Base-by-base conservation (phyloP, 2,113 vertebrate genomes). In the Rhadina sibilatrix region DNA sequence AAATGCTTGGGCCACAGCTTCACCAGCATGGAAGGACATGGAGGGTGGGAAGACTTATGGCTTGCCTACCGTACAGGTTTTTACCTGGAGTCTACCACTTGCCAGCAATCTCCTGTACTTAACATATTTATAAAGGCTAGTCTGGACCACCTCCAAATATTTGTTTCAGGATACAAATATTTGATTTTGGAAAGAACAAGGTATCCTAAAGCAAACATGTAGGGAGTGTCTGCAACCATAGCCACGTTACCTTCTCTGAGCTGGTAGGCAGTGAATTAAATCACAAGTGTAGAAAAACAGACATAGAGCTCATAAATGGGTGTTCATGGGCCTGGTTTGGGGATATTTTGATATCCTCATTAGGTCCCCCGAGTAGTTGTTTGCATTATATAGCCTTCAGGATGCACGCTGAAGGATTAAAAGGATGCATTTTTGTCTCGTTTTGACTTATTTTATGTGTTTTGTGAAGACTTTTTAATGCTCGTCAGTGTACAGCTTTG, bases 151-250 rank as follows among this genome's bases (percentile, higher is more conserved):
- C 44, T 96, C 86, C 93, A 96, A 79, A 75, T 93, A 94, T 87
- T 97, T 95, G 90, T 95, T 96, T 93, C 92, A 92, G 83, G 69
- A 84, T 87, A 92, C 93, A 96, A 96, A 96, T 96, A 94, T 96
- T 96, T 95, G 83, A 78, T 84, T 93, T 96, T 53, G 61, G 57
- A 94, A 89, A 95, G 94, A 91, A 93, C 96, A 89, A 89, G 57
- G 83, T 95, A 92, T 96, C 69, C 88, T 75, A 89, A 84, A 95
- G 72, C 80, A 96, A 97, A 96, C 70, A 93, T 0, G 5, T 46
- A 76, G 86, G 96, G 93, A 96, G 86, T 94, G 86, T 38, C 94
- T 78, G 33, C 53, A 70, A 28, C 63, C 9, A 5, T 12, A 74
- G 74, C 75, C 69, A 59, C n/a, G 0, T 78, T 90, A 54, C 71